phyloP scores from a whole-genome alignment of 2,797 vertebrate genomes.

The Threskiornis aethiopicus region DNA sequence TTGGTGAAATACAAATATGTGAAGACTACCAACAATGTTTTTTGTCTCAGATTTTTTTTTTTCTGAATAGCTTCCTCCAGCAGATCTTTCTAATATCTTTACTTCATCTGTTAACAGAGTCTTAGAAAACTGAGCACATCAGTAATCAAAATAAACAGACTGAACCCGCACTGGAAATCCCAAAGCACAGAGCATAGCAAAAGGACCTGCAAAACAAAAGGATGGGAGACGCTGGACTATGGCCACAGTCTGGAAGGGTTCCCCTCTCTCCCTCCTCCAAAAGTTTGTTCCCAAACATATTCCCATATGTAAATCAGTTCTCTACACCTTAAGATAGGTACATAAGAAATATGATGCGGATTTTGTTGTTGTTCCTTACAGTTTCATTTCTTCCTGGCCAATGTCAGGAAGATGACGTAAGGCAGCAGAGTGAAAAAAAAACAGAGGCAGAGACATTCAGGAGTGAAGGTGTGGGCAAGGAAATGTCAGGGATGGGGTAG shows the following conservation, averaged over 20 bases:
- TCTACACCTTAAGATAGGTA: neutral
- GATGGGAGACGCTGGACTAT: neutral
- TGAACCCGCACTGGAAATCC: neutral
- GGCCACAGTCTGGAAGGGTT: neutral
- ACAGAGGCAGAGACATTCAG: neutral
- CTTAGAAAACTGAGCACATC: neutral
- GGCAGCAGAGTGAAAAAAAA: neutral
- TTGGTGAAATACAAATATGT: neutral
- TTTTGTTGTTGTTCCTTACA: neutral
- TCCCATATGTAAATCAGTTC: neutral
- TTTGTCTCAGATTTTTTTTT: neutral
- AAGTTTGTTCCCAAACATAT: neutral
- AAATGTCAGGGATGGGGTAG: neutral
- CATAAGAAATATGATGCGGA: neutral
- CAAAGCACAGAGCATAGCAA: rapidly evolving
- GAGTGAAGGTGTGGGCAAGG: neutral
- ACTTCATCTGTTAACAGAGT: neutral
- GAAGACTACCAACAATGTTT: neutral
- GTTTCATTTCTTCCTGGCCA: neutral
- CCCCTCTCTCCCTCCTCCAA: neutral
- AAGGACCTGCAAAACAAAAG: neutral
- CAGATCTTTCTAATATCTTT: neutral
- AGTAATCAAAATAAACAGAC: neutral
- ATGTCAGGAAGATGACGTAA: neutral
- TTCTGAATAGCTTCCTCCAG: neutral